Evolutionary conservation across 2,888 invertebrate species (phyloP).

Genomic region (Hypomecis punctinalis): DNA sequence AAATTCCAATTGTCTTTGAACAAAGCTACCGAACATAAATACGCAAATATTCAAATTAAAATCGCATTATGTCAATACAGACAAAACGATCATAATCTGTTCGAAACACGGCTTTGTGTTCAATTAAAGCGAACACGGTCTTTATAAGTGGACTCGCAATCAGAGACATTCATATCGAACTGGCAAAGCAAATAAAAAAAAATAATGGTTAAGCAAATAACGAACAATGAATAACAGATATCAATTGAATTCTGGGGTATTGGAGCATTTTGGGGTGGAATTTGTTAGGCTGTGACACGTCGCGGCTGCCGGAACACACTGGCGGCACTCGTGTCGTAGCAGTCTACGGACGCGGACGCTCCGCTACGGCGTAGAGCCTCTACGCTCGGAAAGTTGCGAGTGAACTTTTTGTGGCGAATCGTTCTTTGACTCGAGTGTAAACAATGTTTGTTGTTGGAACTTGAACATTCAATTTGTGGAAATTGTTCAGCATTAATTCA

Average conservation of each 20-base stretch:
- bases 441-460: constrained; percentile 44
- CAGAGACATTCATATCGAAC: constrained; percentile 2
- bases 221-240: constrained; percentile 39
- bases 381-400: constrained; percentile 57
- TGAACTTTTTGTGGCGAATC: constrained; percentile 47
- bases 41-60: constrained; percentile 2
- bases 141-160: constrained; percentile 1
- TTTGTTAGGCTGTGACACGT: constrained; percentile 26
- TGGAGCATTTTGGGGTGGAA: constrained; percentile 9
- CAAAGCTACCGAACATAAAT: constrained; percentile 4
- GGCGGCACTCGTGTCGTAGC: constrained; percentile 63
- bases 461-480: constrained; percentile 37
- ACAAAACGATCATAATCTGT: constrained; percentile 62
- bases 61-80: constrained; percentile 20
- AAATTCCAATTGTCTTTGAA: neutral
- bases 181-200: constrained; percentile 49
- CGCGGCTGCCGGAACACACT: constrained; percentile 25
- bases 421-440: constrained; percentile 29
- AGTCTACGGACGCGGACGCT: constrained; percentile 63
- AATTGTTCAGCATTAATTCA: constrained; percentile 8
- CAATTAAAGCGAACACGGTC: neutral
- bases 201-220: constrained; percentile 53
- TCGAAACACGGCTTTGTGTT: constrained; percentile 31
- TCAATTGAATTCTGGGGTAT: constrained; percentile 41
- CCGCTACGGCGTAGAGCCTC: constrained; percentile 63